phyloP scores from a whole-genome alignment of 2,888 invertebrate species.

The Drosophila phalerata region DNA sequence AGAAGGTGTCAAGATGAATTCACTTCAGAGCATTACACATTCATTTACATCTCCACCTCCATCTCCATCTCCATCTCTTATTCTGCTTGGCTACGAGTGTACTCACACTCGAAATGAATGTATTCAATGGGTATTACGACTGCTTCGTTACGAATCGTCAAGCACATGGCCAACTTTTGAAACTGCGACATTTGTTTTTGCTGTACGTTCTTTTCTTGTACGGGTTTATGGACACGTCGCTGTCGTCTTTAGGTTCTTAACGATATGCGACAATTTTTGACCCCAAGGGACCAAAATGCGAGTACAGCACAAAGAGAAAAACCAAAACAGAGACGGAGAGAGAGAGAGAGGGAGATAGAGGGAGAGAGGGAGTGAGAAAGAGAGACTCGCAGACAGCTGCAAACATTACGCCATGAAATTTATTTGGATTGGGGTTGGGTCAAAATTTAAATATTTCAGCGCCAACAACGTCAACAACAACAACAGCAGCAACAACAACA shows the following conservation, averaged over 20 bases:
- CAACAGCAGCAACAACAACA: conserved; percentile 32
- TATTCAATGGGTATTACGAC: conserved; percentile 16
- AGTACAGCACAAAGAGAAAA: conserved; percentile 46
- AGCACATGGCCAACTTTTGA: conserved; percentile 60
- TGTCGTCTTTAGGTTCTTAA: conserved; percentile 61
- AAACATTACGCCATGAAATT: conserved; percentile 77
- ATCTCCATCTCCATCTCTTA: conserved; percentile 8
- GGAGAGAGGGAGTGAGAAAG: background rate
- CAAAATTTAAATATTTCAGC: conserved; percentile 78
- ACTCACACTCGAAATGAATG: conserved; percentile 11
- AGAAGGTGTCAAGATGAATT: conserved; percentile 29
- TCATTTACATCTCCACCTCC: conserved; percentile 34
- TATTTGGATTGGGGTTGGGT: conserved; percentile 79
- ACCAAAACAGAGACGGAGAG: conserved; percentile 14
- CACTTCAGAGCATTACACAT: conserved; percentile 9
- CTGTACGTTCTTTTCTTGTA: conserved; percentile 14
- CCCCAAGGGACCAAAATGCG: conserved; percentile 70
- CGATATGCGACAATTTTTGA: conserved; percentile 73
- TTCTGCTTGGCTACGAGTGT: conserved; percentile 6
- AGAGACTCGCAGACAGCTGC: conserved; percentile 62
- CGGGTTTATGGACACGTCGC: conserved; percentile 37
- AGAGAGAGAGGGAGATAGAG: background rate
- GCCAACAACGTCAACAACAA: conserved; percentile 48
- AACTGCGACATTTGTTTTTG: conserved; percentile 41
- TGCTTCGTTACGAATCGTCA: conserved; percentile 51